Evolutionary conservation across 1,140 invertebrate genomes (phyloP).

Genomic region (Ylistrum balloti): DNA sequence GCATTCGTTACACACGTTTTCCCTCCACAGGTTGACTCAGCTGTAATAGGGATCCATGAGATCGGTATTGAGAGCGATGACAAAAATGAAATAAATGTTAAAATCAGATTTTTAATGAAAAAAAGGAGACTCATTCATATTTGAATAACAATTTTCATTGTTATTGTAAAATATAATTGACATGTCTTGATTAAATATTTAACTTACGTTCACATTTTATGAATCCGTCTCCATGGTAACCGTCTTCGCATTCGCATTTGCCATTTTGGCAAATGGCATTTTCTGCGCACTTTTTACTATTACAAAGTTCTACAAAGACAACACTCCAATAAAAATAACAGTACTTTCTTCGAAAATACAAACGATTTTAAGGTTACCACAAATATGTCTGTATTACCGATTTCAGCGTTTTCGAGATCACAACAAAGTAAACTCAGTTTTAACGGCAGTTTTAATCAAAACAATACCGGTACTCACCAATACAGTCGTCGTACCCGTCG

Average conservation of each 20-base stretch:
- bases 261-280: background rate
- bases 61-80: no score
- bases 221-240: constrained; percentile 37
- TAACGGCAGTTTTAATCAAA: no score
- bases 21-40: constrained; percentile 41
- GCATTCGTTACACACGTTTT: constrained; percentile 44
- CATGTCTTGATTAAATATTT: background rate
- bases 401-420: no score
- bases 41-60: background rate
- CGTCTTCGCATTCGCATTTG: background rate
- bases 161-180: no score
- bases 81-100: no score
- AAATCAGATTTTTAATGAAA: no score
- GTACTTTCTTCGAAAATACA: no score
- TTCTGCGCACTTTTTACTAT: background rate
- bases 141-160: no score
- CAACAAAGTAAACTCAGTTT: no score
- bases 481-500: constrained; percentile 48
- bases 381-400: no score
- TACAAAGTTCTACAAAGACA: constrained; percentile 36
- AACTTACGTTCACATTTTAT: constrained; percentile 22
- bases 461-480: constrained; percentile 43
- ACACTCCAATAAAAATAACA: background rate
- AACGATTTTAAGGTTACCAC: no score
- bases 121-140: no score